A percentile compares a stretch with the other conserved stretches of the same genome.
Evolutionary conservation across 2,888 invertebrate species (phyloP).

Genomic region (Timema cristinae): DNA sequence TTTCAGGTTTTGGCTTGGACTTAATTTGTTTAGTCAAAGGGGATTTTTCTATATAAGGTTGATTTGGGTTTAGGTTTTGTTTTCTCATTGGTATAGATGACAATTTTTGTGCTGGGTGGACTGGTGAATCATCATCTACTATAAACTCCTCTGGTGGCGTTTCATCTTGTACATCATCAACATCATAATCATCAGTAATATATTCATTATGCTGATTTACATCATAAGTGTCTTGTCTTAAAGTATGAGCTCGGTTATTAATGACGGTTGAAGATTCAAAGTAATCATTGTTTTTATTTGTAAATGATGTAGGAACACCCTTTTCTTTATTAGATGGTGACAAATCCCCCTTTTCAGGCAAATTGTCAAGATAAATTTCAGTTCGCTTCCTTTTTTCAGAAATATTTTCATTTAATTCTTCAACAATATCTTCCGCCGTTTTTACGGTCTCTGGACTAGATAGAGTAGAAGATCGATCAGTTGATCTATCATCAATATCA

Average conservation of each 20-base stretch:
- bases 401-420: slow-evolving; percentile 7
- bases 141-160: slow-evolving; percentile 46
- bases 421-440: slow-evolving; percentile 21
- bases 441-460: slow-evolving; percentile 32
- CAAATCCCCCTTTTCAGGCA: not conserved
- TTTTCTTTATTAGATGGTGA: slow-evolving; percentile 10
- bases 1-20: not conserved
- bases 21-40: not conserved
- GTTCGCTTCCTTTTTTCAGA: no score
- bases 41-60: not conserved
- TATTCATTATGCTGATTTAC: slow-evolving; percentile 15
- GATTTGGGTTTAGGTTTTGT: slow-evolving; percentile 13
- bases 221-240: slow-evolving; percentile 12
- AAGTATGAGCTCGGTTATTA: slow-evolving; percentile 4
- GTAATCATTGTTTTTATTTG: not conserved
- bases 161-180: slow-evolving; percentile 31
- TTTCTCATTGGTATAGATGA: slow-evolving; percentile 11
- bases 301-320: no score
- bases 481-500: slow-evolving; percentile 49
- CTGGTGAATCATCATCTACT: slow-evolving; percentile 45
- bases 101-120: slow-evolving; percentile 11
- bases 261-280: not conserved
- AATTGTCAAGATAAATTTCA: not conserved
- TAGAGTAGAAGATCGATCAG: slow-evolving; percentile 29
- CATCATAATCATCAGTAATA: slow-evolving; percentile 24